Percentiles rank a stretch among this genome's conserved stretches.
Evolutionary conservation across 2,113 vertebrate species (phyloP).

Genomic region (Catharus fuscescens): DNA sequence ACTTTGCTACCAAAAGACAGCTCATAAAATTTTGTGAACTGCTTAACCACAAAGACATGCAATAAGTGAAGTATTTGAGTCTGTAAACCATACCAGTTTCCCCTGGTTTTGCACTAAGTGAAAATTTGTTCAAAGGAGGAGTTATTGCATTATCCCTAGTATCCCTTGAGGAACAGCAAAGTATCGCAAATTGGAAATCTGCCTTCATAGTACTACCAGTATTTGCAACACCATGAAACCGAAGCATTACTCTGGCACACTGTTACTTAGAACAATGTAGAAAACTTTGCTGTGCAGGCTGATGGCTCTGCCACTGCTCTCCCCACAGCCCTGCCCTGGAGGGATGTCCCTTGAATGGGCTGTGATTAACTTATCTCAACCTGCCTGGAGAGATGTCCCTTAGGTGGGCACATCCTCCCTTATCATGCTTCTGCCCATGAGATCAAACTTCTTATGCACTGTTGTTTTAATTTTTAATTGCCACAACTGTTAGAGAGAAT

Average conservation of each 20-base stretch:
- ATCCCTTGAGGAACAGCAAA: not conserved
- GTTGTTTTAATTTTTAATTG: slow-evolving; percentile 1
- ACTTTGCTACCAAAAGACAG: slow-evolving; percentile 9
- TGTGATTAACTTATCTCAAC: no score
- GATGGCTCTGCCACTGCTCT: no score
- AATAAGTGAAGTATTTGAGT: not conserved
- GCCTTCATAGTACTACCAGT: not conserved
- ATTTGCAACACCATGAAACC: not conserved
- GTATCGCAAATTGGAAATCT: fast-evolving
- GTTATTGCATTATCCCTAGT: not conserved
- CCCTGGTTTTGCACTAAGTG: not conserved
- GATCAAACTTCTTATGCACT: not conserved
- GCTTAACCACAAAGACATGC: not conserved
- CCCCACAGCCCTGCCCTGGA: no score
- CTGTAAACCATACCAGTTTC: not conserved
- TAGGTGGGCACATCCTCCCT: no score
- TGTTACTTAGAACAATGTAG: not conserved
- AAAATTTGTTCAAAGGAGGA: not conserved
- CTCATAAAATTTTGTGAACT: not conserved
- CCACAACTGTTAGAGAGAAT: not conserved
- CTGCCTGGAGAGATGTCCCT: no score
- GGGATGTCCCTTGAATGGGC: no score
- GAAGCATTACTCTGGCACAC: not conserved
- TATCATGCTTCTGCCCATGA: not conserved
- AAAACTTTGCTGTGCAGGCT: not conserved